Base-by-base conservation (phyloP, 1,140 invertebrate species). In the Diachasmimorpha longicaudata region DNA sequence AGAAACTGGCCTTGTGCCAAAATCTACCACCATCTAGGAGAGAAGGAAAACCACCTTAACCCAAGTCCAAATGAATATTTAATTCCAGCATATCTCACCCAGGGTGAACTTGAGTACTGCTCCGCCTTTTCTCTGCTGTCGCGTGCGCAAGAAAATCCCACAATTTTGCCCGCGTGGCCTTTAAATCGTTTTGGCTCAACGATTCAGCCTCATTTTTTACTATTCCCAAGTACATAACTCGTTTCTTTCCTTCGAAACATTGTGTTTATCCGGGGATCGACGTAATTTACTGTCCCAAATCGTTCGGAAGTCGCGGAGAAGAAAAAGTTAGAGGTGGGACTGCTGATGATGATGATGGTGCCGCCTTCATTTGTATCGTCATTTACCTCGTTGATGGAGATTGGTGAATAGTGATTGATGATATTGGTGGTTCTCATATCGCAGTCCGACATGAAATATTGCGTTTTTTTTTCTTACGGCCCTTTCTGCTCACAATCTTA, bases 11-110 rank as follows among this genome's bases (percentile, higher is more conserved):
- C 52, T 19, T 36, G 52, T 6, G 71, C 71, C 71, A 72, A 72
- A 63, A 55, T 39, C 48, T 48, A 63, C 39, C 55, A 39, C 25
- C 55, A 42, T 52, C 70, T 36, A 31, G 46, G 55, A 52, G 37
- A 72, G 52, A 63, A 31, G 63, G 36, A 46, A 37, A 42, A 77
- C 48, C 46, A 48, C 58, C 66, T 76, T 72, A 79, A 73, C 75
- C 72, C 74, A 74, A 80, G 79, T 74, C 78, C 83, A 78, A 85
- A 85, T 85, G 84, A 85, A 85, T 85, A 85, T 85, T 85, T 85
- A 85, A 85, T 84, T 84, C 82, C 78, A 77, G 82, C 82, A 85
- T 85, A 84, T 85, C 82, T 84, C 81, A 79, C 71, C 74, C 58
- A 25, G 58, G 23, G 58, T 63, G 58, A 63, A 63, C 58, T 63